Base-by-base conservation (phyloP, 2,797 vertebrate genomes). In the Acomys russatus region DNA sequence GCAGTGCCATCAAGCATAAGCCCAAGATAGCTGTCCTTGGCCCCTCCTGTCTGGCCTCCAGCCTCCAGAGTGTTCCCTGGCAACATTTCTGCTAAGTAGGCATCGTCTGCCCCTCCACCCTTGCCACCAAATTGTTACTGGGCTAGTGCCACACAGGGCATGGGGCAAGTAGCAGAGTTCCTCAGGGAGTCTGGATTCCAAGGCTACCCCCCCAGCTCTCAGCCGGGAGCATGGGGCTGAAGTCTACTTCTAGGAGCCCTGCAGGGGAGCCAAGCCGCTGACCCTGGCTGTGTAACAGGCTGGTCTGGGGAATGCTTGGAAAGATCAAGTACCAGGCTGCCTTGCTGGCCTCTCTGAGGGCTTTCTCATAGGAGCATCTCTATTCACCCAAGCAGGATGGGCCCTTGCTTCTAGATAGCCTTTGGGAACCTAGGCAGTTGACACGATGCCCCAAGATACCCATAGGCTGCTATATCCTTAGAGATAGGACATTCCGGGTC, bases 191-290 rank as follows among this genome's bases (percentile, higher is more conserved):
- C 38, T 70, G 51, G 86, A 66, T 68, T 44, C 79, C 14, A 3
- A 4, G 51, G 44, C 51, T 22, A 6, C 33, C 59, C 79, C 79
- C 44, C 63, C 64, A 9, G 59, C 5, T 14, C 63, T 82, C 61
- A 30, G 56, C 79, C 23, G 76, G 80, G 56, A 68, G 44, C 68
- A 1, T 20, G 17, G 59, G 90, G 22, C 66, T 22, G 44, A 38
- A 54, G 90, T 78, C 38, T 33, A 66, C 76, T 2, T 0, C 92
- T 14, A 93, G 96, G 96, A 94, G 96, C 30, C 70, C 97, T 94
- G 76, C 71, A 88, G 96, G 96, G 93, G 89, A 78, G 89, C 96
- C 95, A 59, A 94, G 97, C 94, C 92, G 95, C 97, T 98, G 35
- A 28, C 9, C 44, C 92, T 87, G 88, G 87, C 25, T 77, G 35